These are phyloP conservation scores for Anticlea derivata DNA, from an alignment of 2,888 invertebrate species.

Conservation along the genomic window DNA sequence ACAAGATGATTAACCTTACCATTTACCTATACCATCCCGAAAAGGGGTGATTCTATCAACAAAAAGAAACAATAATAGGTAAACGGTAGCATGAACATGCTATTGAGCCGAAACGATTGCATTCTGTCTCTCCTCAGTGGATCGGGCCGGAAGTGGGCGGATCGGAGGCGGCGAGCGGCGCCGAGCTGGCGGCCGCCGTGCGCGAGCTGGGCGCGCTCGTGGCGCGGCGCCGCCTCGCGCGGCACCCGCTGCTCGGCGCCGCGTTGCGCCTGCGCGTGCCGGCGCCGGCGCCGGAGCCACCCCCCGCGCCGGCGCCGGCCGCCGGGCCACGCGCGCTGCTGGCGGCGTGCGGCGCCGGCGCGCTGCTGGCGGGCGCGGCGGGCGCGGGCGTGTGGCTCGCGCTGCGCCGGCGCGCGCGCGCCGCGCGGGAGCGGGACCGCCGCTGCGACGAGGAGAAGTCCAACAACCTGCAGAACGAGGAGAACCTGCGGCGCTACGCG, in stretches of 20 bases:
- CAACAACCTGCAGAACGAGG: conserved; percentile 95
- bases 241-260: conserved; percentile 68
- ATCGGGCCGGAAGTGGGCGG: conserved; percentile 67
- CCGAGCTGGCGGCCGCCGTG: conserved; percentile 59
- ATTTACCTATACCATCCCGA: no score
- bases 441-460: conserved; percentile 94
- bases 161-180: conserved; percentile 50
- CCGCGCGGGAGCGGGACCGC: conserved; percentile 84
- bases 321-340: conserved; percentile 41
- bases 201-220: conserved; percentile 70
- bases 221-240: conserved; percentile 66
- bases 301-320: conserved; percentile 63
- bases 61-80: no score
- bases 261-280: conserved; percentile 66
- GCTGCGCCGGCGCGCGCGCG: conserved; percentile 51
- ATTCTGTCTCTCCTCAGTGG: conserved; percentile 56
- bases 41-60: no score
- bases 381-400: conserved; percentile 48
- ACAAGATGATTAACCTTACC: no score
- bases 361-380: conserved; percentile 41
- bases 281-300: conserved; percentile 44
- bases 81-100: no score
- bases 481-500: conserved; percentile 92
- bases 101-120: no score
- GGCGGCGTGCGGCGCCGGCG: conserved; percentile 43